phyloP scores from a whole-genome alignment of 2,113 vertebrate genomes.

The Tyto alba region DNA sequence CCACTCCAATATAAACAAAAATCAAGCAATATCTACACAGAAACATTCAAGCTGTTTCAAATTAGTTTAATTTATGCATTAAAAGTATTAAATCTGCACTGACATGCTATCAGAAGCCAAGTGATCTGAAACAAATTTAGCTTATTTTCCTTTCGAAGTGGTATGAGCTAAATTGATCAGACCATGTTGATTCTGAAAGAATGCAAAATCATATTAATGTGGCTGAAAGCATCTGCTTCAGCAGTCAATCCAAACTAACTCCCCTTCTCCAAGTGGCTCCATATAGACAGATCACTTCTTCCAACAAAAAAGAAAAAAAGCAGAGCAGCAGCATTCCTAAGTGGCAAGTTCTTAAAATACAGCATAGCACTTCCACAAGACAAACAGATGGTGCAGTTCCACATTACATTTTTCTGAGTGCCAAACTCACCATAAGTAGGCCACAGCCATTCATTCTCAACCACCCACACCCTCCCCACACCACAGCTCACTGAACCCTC shows the following conservation, averaged over 20 bases:
- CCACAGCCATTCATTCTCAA: constrained; percentile 42
- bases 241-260: background rate
- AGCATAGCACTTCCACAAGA: constrained; percentile 15
- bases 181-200: background rate
- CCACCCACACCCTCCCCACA: background rate
- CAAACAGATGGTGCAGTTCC: constrained; percentile 42
- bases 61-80: background rate
- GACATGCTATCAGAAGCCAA: constrained; percentile 6
- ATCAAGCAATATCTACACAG: background rate
- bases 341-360: constrained; percentile 42
- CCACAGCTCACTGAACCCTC: background rate
- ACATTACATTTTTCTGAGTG: background rate
- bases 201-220: background rate
- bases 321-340: background rate
- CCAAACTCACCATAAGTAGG: constrained; percentile 27
- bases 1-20: background rate
- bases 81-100: background rate
- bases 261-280: background rate
- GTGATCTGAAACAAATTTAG: background rate
- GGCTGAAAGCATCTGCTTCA: constrained; percentile 24
- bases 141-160: background rate
- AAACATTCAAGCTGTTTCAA: background rate
- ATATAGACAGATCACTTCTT: background rate
- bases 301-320: background rate
- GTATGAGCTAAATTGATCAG: background rate